Evolutionary conservation across 2,888 invertebrate species (phyloP), one percentile per base, ranked within the genome.

Genomic region (Lasioglossum villosulum): DNA sequence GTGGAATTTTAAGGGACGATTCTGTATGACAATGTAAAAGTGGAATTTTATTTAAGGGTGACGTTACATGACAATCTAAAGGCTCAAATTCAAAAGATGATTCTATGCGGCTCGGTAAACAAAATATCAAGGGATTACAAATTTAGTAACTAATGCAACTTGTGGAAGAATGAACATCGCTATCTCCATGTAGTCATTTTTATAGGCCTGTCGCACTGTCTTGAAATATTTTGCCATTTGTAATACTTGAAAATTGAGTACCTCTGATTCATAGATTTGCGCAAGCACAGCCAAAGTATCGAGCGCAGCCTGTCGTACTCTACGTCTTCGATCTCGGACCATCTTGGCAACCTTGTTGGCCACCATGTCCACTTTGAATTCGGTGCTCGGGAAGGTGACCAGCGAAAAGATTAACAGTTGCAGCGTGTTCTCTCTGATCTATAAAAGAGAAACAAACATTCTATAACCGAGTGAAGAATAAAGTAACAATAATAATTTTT

Each of bases 201-300:
- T 23, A 3, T 52, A 52, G 52, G 23, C 10, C 3, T 10, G 3
- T 52, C 19, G 23, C 23, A 8, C 8, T 52, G 23, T 52, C 52
- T 52, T 3, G 23, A 23, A 52, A 10, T 52, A 52, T 23, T 23
- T 23, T 23, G 10, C 1, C 10, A 52, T 23, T n/a, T n/a, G 10
- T 52, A 30, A 2, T 2, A 23, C 12, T 19, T 12, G 34, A 68
- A 68, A 37, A 68, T 39, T 1, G 4, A 48, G 83, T 89, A 94
- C 94, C 93, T 94, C 94, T 1, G 94, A 86, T 37, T 94, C 94
- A 75, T 94, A 88, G 80, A 97, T 96, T 95, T 98, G 97, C 4
- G 97, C 97, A 68, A 98, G 95, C 39, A 97, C 97, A 0, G 98
- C 97, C 73, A 98, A 95, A 52, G 97, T 97, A 94, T 98, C 98